phyloP scores from a whole-genome alignment of 2,797 vertebrate species.

The Ctenopoma kingsleyae region DNA sequence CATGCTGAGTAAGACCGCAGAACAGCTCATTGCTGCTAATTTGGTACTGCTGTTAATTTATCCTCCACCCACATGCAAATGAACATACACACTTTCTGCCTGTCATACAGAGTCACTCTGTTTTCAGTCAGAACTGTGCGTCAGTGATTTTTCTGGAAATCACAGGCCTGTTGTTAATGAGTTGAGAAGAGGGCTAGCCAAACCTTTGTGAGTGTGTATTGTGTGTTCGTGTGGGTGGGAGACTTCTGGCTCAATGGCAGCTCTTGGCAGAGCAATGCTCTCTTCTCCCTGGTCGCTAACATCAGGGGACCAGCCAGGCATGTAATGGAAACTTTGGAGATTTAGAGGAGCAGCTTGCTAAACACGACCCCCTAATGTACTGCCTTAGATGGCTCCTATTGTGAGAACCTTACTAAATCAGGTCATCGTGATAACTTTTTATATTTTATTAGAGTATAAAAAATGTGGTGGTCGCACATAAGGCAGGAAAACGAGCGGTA shows the following conservation, averaged over 20 bases:
- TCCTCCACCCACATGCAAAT: conserved; percentile 55
- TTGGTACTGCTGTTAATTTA: conserved; percentile 76
- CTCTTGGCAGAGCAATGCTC: conserved; percentile 65
- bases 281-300: conserved; percentile 67
- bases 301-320: conserved; percentile 76
- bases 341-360: conserved; percentile 76
- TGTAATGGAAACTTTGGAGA: conserved; percentile 81
- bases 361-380: conserved; percentile 66
- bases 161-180: conserved; percentile 70
- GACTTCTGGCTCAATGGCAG: conserved; percentile 66
- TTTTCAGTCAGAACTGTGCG: conserved; percentile 57
- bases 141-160: conserved; percentile 71
- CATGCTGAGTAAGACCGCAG: conserved; percentile 72
- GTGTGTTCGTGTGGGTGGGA: conserved; percentile 43
- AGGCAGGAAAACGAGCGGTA: conserved; percentile 35
- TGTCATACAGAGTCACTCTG: conserved; percentile 47
- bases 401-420: conserved; percentile 40
- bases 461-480: conserved; percentile 22
- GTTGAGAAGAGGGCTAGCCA: conserved; percentile 49
- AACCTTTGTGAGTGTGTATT: conserved; percentile 47
- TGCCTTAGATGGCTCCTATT: conserved; percentile 64
- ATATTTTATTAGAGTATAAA: conserved; percentile 58
- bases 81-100: conserved; percentile 48
- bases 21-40: conserved; percentile 74
- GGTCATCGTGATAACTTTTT: conserved; percentile 52